Percentiles rank a stretch among this genome's conserved stretches.
Conservation (phyloP, 2,888 invertebrate species). For the Agonopterix arenella region DNA sequence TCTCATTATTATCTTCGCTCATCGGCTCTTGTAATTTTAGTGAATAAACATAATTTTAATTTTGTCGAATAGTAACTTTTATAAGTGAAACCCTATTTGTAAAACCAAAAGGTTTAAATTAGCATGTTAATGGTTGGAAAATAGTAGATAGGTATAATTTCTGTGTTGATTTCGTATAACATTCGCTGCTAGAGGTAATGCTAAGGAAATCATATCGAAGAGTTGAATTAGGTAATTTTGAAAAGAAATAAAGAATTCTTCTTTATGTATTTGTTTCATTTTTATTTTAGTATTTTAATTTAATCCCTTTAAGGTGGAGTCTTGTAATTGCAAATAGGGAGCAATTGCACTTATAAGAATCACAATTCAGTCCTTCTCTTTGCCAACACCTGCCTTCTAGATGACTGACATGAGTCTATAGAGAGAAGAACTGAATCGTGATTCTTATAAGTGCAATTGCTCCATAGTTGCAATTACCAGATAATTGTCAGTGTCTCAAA, state of each 20-base stretch:
- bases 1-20: background rate
- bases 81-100: background rate
- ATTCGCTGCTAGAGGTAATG: slow-evolving; percentile 43
- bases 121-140: slow-evolving; percentile 1
- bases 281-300: background rate
- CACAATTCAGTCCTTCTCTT: too few species aligned
- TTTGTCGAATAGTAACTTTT: background rate
- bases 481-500: too few species aligned
- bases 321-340: too few species aligned
- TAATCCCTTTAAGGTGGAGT: too few species aligned
- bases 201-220: slow-evolving; percentile 69
- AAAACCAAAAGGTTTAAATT: background rate
- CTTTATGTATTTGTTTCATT: slow-evolving; percentile 16
- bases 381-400: too few species aligned
- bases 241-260: slow-evolving; percentile 69
- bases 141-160: slow-evolving; percentile 9
- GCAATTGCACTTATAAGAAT: too few species aligned
- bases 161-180: slow-evolving; percentile 35
- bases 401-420: too few species aligned
- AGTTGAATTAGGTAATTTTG: slow-evolving; percentile 64
- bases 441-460: too few species aligned
- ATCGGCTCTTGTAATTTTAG: background rate
- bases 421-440: too few species aligned
- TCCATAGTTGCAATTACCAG: too few species aligned
- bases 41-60: background rate